These are phyloP conservation scores for Probosciger aterrimus DNA, from an alignment of 2,113 vertebrate genomes.

Conservation along the genomic window DNA sequence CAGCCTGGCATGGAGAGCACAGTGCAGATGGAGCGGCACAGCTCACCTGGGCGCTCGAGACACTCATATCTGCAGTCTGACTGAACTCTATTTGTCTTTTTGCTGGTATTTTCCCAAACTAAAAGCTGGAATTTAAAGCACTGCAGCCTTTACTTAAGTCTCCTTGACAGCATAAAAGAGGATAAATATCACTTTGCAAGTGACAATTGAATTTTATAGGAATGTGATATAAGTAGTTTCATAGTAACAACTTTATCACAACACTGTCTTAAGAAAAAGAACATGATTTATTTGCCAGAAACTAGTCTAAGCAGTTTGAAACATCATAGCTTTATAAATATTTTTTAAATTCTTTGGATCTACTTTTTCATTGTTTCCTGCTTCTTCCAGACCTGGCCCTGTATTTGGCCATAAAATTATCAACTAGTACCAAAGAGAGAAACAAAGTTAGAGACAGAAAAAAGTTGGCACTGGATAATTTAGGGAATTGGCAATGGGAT, in stretches of 20 bases:
- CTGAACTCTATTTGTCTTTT: conserved; percentile 21
- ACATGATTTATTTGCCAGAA: neutral
- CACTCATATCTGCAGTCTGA: conserved; percentile 5
- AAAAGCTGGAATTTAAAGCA: neutral
- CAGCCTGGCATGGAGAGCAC: conserved; percentile 21
- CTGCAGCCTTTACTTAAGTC: neutral
- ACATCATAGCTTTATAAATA: neutral
- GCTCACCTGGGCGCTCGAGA: conserved; percentile 44
- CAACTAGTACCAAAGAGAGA: neutral
- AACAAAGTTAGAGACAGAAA: neutral
- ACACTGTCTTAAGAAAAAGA: neutral
- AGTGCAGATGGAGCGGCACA: conserved; percentile 50
- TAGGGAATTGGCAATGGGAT: neutral
- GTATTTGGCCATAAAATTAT: neutral
- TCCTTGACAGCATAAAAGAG: neutral
- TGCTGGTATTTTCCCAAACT: neutral
- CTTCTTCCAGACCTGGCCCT: neutral
- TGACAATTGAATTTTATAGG: neutral
- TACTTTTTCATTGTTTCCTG: neutral
- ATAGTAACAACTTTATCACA: neutral
- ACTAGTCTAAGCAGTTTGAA: neutral
- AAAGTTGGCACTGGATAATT: neutral
- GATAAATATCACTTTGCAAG: neutral
- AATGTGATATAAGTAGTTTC: neutral
- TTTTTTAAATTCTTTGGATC: neutral